A percentile compares a stretch with the other conserved stretches of the same genome.
phyloP scores from a whole-genome alignment of 2,113 vertebrate genomes.

The Dasyprocta punctata region DNA sequence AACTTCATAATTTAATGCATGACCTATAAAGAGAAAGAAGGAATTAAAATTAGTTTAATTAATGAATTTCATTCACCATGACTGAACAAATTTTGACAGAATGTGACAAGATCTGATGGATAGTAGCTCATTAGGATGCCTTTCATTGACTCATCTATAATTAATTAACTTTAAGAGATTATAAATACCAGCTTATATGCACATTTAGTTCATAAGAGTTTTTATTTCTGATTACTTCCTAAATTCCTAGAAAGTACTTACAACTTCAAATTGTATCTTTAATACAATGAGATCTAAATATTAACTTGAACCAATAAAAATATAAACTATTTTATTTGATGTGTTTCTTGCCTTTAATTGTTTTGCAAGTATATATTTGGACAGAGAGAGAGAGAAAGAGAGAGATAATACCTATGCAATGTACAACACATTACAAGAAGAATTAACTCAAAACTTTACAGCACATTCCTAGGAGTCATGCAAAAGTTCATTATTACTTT shows the following conservation, averaged over 20 bases:
- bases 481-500: neutral
- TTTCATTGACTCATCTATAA: neutral
- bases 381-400: neutral
- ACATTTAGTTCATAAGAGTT: neutral
- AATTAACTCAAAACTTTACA: neutral
- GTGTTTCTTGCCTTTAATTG: neutral
- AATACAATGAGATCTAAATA: neutral
- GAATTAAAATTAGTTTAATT: constrained; percentile 1
- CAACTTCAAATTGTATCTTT: neutral
- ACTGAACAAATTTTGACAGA: neutral
- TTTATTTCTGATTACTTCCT: neutral
- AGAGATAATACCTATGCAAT: neutral
- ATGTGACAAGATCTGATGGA: neutral
- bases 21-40: neutral
- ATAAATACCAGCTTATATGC: neutral
- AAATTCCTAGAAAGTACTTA: neutral
- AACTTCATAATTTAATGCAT: neutral
- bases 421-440: neutral
- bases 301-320: constrained; percentile 23
- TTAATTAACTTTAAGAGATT: neutral
- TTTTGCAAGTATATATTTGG: neutral
- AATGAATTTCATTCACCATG: neutral
- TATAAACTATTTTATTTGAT: neutral
- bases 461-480: neutral
- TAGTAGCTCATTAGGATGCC: neutral